phyloP scores from a whole-genome alignment of 2,888 invertebrate species.

The Patella depressa region DNA sequence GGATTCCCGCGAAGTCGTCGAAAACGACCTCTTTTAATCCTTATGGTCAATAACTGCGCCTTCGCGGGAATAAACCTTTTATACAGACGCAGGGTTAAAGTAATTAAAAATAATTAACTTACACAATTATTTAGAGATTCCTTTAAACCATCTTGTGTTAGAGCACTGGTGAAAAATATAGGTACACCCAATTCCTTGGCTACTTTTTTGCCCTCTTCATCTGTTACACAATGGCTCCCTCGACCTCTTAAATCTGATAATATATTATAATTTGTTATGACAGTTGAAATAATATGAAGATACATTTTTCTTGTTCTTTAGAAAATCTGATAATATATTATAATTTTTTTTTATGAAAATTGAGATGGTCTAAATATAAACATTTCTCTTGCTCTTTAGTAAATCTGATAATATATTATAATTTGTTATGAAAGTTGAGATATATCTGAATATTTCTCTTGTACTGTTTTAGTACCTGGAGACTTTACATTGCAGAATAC shows the following conservation, averaged over 20 bases:
- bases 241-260: constrained; percentile 25
- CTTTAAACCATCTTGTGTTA: constrained; percentile 51
- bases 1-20: too few species aligned
- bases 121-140: constrained; percentile 58
- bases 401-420: not conserved
- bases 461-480: too few species aligned
- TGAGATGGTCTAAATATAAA: too few species aligned
- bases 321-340: not conserved
- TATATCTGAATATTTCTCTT: too few species aligned
- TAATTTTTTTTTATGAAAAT: not conserved
- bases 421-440: not conserved
- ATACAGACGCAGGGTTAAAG: too few species aligned
- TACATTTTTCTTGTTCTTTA: not conserved
- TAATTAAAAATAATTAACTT: constrained; percentile 31
- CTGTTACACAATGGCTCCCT: constrained; percentile 31
- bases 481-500: too few species aligned
- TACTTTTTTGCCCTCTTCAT: constrained; percentile 39
- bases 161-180: constrained; percentile 61
- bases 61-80: too few species aligned
- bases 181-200: constrained; percentile 44
- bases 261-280: constrained; percentile 15
- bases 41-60: too few species aligned
- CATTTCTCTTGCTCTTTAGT: not conserved
- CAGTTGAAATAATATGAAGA: too few species aligned
- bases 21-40: too few species aligned